phyloP scores from a whole-genome alignment of 2,888 invertebrate species.

The Hypselothyrea guttata region DNA sequence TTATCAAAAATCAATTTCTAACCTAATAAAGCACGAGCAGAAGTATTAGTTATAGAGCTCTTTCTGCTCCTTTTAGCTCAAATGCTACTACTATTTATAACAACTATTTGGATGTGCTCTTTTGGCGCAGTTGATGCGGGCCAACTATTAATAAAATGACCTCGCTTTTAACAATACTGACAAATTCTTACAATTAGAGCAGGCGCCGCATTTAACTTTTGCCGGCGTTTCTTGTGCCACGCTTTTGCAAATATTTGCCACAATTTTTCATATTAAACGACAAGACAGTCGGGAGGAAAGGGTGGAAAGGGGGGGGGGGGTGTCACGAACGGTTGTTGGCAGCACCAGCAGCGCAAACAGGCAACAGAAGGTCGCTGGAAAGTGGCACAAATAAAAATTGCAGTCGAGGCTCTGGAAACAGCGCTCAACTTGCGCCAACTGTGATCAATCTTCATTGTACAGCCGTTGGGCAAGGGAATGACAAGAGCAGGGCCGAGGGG shows the following conservation, averaged over 20 bases:
- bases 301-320: neutral
- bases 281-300: constrained; percentile 29
- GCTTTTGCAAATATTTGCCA: constrained; percentile 66
- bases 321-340: neutral
- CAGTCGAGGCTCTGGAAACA: constrained; percentile 58
- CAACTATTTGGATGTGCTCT: constrained; percentile 2
- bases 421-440: constrained; percentile 60
- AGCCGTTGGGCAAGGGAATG: neutral
- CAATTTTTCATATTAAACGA: constrained; percentile 75
- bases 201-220: constrained; percentile 37
- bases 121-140: constrained; percentile 1
- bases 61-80: too few relatives aligned
- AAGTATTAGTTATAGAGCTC: too few relatives aligned
- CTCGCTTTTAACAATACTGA: constrained; percentile 54
- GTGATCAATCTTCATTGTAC: constrained; percentile 72
- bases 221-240: constrained; percentile 27
- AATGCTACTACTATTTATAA: neutral
- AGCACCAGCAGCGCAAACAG: constrained; percentile 5
- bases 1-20: too few relatives aligned
- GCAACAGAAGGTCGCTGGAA: constrained; percentile 47
- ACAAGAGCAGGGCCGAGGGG: neutral
- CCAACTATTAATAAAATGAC: constrained; percentile 40
- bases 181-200: constrained; percentile 69
- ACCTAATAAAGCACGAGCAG: too few relatives aligned
- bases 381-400: constrained; percentile 67